These are phyloP conservation scores for Elephas maximus DNA, from an alignment of 2,113 vertebrate genomes.

Conservation along the genomic window DNA sequence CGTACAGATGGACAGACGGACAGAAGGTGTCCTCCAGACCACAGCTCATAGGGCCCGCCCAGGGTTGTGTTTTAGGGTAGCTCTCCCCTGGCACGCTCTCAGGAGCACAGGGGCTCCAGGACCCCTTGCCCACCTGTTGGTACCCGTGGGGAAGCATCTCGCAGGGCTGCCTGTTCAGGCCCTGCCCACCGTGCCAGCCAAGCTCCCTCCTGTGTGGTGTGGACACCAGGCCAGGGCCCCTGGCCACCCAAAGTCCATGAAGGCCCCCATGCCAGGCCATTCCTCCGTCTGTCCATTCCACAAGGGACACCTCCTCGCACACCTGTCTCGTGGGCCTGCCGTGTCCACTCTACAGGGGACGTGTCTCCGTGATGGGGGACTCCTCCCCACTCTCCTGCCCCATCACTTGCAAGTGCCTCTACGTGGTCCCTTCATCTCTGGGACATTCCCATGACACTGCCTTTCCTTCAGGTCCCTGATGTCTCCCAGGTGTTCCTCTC, in stretches of 20 bases:
- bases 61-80: neutral
- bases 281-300: no score
- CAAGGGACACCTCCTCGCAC: neutral
- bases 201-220: neutral
- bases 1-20: no score
- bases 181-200: neutral
- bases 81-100: neutral
- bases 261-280: neutral
- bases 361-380: no score
- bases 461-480: neutral
- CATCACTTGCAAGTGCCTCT: accelerated
- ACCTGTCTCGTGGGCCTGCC: neutral
- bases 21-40: neutral
- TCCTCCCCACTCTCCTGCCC: neutral
- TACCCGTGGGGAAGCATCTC: no score
- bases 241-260: neutral
- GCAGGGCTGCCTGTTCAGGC: neutral
- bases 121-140: no score
- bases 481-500: neutral
- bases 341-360: accelerated
- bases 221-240: neutral
- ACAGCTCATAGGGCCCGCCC: neutral
- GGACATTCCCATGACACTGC: neutral
- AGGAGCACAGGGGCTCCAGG: no score
- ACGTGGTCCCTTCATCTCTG: neutral